Evolutionary conservation across 2,888 invertebrate genomes (phyloP), one percentile per base, ranked within the genome.

Genomic region (Teleiodes luculella): DNA sequence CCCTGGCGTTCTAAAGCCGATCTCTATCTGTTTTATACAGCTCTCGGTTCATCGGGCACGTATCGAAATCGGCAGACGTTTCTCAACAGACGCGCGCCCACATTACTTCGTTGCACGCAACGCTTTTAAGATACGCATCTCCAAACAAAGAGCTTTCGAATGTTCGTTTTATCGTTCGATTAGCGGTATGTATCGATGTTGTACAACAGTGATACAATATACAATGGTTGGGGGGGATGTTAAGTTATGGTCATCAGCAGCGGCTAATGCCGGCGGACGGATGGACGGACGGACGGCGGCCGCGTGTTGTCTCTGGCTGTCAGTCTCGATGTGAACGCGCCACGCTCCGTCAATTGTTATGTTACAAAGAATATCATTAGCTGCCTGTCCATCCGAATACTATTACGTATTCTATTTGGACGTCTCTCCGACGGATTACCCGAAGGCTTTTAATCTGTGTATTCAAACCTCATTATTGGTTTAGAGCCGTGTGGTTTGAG

Each of bases 61-160:
- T 18, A 41, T 45, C 50, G 46, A 36, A 43, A 52, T 33, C 45
- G 48, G 48, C 48, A 20, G 48, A 47, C 20, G 47, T 48, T 35
- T 48, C 48, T 18, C 48, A 48, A 30, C 48, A 1, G 35, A 18
- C 48, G 10, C 48, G 51, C 39, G 51, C 49, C 49, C 49, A 51
- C 41, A 41, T 30, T 36, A 30, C 30, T 51, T 13, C 16, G 45
- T 33, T 55, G 53, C 57, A 48, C 53, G 55, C 57, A 55, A 59
- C 49, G 59, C 59, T 59, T 59, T 59, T 59, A 59, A 59, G 59
- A 59, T 59, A 59, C 57, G 50, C 55, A 59, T 59, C 59, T 59
- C 59, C 53, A 54, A 59, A 57, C 57, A 57, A 59, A 59, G 55
- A 55, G 59, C 52, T 57, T 43, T 47, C 46, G 14, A 48, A 48